Conservation (phyloP, 2,888 invertebrate genomes). For the Panzeria rudis region DNA sequence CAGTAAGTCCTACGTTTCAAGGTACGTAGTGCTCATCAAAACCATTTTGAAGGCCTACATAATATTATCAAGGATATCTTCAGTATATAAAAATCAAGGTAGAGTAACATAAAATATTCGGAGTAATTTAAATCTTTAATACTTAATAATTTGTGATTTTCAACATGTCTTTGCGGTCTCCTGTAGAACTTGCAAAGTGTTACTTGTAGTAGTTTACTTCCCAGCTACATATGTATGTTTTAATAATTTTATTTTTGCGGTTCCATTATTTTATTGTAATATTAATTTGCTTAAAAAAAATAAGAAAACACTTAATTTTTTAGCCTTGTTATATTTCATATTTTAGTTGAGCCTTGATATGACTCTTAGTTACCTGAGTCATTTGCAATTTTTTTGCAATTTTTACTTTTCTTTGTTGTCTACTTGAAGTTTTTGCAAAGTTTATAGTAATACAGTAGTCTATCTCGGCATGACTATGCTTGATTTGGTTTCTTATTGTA, state of each 20-base stretch:
- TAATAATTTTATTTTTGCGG: not conserved
- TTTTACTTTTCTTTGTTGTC: not conserved
- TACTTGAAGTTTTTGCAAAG: constrained; percentile 16
- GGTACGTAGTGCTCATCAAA: too few species aligned
- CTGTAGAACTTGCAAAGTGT: too few species aligned
- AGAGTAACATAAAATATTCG: too few species aligned
- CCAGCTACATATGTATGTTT: constrained; percentile 49
- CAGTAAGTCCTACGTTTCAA: too few species aligned
- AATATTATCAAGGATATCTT: too few species aligned
- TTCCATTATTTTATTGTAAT: constrained; percentile 4
- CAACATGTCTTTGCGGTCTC: too few species aligned
- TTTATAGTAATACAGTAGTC: constrained; percentile 56
- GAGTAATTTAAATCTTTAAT: too few species aligned
- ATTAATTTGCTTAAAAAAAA: constrained; percentile 38
- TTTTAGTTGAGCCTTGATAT: constrained; percentile 38
- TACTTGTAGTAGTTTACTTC: too few species aligned
- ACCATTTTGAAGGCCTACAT: too few species aligned
- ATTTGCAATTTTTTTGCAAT: constrained; percentile 19
- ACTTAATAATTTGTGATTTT: too few species aligned
- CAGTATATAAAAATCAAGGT: too few species aligned
- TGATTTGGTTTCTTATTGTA: constrained; percentile 40
- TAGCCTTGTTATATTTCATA: constrained; percentile 28
- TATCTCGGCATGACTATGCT: constrained; percentile 27
- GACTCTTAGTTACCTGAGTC: constrained; percentile 40
- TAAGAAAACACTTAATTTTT: constrained; percentile 37